phyloP scores from a whole-genome alignment of 2,113 vertebrate species.

The Hemiprocne comata region DNA sequence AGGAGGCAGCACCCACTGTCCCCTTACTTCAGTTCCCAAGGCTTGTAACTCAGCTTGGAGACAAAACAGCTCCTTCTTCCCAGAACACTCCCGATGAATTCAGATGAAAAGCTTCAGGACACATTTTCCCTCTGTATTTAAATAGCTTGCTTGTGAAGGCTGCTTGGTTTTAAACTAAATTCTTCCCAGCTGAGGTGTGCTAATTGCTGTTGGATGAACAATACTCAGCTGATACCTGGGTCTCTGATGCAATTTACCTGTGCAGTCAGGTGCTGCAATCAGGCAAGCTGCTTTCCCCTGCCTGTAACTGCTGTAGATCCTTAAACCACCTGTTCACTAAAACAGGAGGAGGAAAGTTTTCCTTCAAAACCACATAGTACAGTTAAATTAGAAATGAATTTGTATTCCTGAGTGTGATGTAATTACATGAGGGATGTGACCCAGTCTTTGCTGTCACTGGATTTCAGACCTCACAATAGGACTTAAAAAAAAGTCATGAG shows the following conservation, averaged over 20 bases:
- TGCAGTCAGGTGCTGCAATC: neutral
- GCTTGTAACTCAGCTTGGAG: neutral
- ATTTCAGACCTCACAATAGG: neutral
- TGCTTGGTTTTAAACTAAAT: neutral
- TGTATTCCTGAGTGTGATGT: too few relatives aligned
- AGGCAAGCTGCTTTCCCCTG: neutral
- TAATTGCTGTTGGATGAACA: neutral
- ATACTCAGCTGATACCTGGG: neutral
- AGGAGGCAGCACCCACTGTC: fast-evolving
- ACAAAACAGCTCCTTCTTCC: neutral
- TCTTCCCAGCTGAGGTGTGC: neutral
- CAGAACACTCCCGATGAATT: neutral
- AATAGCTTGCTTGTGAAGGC: neutral
- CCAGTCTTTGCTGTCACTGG: neutral
- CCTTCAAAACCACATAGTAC: neutral
- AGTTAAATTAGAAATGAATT: too few relatives aligned
- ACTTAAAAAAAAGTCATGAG: too few relatives aligned
- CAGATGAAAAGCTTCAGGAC: neutral
- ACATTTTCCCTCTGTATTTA: fast-evolving
- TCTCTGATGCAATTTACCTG: neutral
- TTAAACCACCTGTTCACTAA: neutral
- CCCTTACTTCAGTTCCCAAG: neutral
- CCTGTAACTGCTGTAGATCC: neutral
- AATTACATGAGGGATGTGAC: neutral
- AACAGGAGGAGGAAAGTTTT: neutral